Conservation (phyloP, 2,113 vertebrate genomes). For the Odontesthes bonariensis region DNA sequence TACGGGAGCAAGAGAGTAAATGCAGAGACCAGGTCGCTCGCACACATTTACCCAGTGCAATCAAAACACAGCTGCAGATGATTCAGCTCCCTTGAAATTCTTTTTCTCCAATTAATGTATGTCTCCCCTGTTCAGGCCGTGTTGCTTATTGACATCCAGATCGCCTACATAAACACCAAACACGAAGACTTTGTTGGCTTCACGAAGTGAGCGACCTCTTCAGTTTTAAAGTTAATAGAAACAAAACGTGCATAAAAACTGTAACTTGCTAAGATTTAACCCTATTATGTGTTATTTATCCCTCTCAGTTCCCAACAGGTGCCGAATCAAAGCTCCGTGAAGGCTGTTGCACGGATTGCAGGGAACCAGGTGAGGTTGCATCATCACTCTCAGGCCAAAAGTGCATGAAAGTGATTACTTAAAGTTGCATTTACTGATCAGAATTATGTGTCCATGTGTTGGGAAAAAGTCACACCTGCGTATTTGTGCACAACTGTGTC, state of each 20-base stretch:
- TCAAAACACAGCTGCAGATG: not conserved
- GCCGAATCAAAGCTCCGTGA: constrained; percentile 86
- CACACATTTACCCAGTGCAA: not conserved
- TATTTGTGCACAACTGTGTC: not conserved
- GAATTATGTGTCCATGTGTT: not conserved
- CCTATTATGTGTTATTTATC: not conserved
- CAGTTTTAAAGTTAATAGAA: not conserved
- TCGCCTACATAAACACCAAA: constrained; percentile 96
- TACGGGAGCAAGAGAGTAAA: constrained; percentile 89
- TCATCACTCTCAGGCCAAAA: not conserved
- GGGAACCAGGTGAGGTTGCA: constrained; percentile 88
- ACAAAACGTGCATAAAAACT: not conserved
- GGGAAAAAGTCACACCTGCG: too few species aligned
- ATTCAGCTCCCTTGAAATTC: not conserved
- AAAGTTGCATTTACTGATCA: not conserved
- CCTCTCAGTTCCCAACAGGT: constrained; percentile 87
- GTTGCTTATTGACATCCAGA: constrained; percentile 91
- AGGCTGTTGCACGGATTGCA: constrained; percentile 73
- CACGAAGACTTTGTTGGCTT: constrained; percentile 97
- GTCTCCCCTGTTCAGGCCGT: constrained; percentile 81
- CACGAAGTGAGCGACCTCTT: constrained; percentile 85
- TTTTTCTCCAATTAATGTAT: constrained; percentile 1
- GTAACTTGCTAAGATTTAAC: not conserved
- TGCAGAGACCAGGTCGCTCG: constrained; percentile 91
- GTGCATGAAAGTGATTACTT: not conserved